Base-by-base conservation (phyloP, 2,797 vertebrate species). In the Parambassis ranga region DNA sequence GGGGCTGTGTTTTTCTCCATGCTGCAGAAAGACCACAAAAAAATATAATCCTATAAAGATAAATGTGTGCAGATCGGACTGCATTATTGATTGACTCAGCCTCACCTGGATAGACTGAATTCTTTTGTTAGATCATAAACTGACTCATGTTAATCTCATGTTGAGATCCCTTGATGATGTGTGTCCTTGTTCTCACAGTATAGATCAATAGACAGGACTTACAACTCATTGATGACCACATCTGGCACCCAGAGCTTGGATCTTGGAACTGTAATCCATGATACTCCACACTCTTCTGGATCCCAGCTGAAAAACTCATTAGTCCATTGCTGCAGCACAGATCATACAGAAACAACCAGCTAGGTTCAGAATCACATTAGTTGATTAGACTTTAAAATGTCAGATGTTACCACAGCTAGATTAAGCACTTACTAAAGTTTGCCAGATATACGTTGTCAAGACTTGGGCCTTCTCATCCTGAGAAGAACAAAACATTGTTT, bases 391-490 rank as follows among this genome's bases (percentile, higher is more conserved):
- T 39, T 32, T 33, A 0, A 32, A 32, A 27, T 18, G 16, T 30
- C 3, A 16, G 5, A n/a, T 30, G 19, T 10, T 30, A 26, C 0
- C 4, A 14, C n/a, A n/a, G n/a, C n/a, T n/a, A n/a, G n/a, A n/a
- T n/a, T n/a, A 28, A 44, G 0, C 7, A 76, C 77, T 92, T 66
- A 92, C 90, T 55, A 83, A 0, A 1, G 15, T 14, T 22, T 86
- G 33, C 90, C 89, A 92, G 20, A 91, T 77, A 36, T 66, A 92
- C 2, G 90, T 90, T 24, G 71, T 90, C 32, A 92, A 44, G 24
- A 91, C 31, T 56, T 93, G 91, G 22, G 81, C 38, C 62, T 91
- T 92, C 71, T 90, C 88, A 80, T 93, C 57, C 90, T 92, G 52
- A 42, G 70, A 75, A 41, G 56, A 3, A 66, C 38, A 2, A 2